Percentiles rank a stretch among this genome's conserved stretches.
Conservation (phyloP, 2,797 vertebrate species). For the Tauraco hartlaubi region DNA sequence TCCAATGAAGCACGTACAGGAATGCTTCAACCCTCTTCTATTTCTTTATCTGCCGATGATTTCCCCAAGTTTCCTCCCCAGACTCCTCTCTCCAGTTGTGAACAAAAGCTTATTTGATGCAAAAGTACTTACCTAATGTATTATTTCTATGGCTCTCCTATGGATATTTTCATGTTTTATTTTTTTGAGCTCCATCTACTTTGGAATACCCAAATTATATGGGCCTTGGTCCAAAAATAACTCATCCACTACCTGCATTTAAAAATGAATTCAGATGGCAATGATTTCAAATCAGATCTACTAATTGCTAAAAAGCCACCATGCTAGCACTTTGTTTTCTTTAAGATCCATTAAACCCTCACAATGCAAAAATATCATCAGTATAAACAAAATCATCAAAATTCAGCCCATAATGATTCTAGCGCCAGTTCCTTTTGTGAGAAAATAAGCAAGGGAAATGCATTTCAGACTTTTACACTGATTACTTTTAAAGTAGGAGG, state of each 20-base stretch:
- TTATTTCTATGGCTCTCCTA: neutral
- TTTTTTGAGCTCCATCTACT: neutral
- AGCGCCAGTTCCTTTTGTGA: neutral
- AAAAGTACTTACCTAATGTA: neutral
- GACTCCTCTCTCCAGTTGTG: neutral
- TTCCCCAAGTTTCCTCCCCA: neutral
- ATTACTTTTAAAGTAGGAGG: neutral
- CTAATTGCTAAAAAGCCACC: neutral
- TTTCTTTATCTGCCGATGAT: neutral
- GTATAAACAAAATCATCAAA: neutral
- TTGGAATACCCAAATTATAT: neutral
- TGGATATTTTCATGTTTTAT: neutral
- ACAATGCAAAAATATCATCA: neutral
- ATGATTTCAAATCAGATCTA: neutral
- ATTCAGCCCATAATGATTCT: neutral
- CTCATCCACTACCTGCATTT: accelerated
- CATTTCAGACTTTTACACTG: neutral
- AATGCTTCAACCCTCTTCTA: neutral
- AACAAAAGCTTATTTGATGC: neutral
- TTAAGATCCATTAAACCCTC: neutral
- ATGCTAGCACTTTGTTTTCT: neutral
- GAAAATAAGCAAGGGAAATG: neutral
- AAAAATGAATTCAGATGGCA: neutral
- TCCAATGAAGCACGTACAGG: neutral
- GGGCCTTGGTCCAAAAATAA: neutral